Evolutionary conservation across 2,113 vertebrate species (phyloP).

Genomic region (Falco punctatus): DNA sequence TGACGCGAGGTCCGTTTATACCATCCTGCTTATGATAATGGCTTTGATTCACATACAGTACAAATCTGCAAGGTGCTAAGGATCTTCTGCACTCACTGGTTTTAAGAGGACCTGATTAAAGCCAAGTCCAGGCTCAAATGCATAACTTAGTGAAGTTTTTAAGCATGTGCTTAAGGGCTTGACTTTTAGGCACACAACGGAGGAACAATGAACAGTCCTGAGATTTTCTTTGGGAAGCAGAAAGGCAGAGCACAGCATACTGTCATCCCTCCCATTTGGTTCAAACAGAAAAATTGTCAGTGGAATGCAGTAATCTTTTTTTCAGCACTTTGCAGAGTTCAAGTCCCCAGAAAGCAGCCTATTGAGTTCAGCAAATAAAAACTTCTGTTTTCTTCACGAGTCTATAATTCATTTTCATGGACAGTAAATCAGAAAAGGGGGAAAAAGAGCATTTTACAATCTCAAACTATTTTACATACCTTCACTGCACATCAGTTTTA

Average conservation of each 20-base stretch:
- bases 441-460: conserved; percentile 27
- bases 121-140: neutral
- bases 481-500: conserved; percentile 52
- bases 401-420: conserved; percentile 70
- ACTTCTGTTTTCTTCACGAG: conserved; percentile 48
- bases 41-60: neutral
- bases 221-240: neutral
- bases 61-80: neutral
- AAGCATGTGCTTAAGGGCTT: neutral
- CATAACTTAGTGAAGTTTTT: neutral
- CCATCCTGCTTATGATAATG: neutral
- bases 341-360: conserved; percentile 54
- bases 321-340: conserved; percentile 66
- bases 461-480: conserved; percentile 66
- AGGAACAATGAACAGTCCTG: neutral
- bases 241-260: neutral
- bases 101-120: neutral
- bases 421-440: conserved; percentile 65
- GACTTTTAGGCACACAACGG: neutral
- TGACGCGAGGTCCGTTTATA: neutral
- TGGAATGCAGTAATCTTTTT: conserved; percentile 66
- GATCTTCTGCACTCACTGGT: neutral
- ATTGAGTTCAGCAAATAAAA: conserved; percentile 70
- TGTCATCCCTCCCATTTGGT: conserved; percentile 41
- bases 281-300: conserved; percentile 43